Conservation (phyloP, 2,797 vertebrate species). For the Pygocentrus nattereri region DNA sequence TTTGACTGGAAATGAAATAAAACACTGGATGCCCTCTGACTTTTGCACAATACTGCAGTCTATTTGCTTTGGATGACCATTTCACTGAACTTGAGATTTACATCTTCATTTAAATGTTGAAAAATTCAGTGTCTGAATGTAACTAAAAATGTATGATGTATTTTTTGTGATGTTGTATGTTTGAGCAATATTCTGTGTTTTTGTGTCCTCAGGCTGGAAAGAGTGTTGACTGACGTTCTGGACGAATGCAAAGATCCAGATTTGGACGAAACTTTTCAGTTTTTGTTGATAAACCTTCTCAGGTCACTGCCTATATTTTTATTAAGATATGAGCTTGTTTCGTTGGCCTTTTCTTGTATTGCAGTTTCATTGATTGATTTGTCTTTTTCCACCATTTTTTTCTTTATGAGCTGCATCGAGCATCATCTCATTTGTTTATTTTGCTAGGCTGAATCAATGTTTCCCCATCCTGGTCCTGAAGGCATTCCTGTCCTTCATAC, state of each 20-base stretch:
- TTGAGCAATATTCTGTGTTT: background rate
- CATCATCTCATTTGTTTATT: background rate
- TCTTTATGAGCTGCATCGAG: too few species aligned
- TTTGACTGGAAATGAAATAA: too few species aligned
- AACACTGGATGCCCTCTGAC: too few species aligned
- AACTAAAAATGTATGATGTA: background rate
- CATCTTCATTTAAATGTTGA: background rate
- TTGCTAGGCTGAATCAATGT: background rate
- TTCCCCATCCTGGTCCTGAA: background rate
- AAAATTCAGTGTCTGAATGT: too few species aligned
- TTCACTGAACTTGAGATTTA: background rate
- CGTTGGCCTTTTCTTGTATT: background rate
- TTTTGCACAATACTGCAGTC: too few species aligned
- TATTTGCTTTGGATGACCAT: background rate
- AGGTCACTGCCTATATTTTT: background rate
- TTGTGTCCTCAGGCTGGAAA: constrained; percentile 22
- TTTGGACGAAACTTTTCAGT: background rate
- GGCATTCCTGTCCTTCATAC: background rate
- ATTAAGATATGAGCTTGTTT: background rate
- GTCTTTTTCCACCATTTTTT: too few species aligned
- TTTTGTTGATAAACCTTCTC: background rate
- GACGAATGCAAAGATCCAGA: background rate
- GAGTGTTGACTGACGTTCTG: background rate
- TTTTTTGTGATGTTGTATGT: background rate
- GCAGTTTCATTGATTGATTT: background rate